Base-by-base conservation (phyloP, 2,888 invertebrate species). In the Coecobrya sp. region DNA sequence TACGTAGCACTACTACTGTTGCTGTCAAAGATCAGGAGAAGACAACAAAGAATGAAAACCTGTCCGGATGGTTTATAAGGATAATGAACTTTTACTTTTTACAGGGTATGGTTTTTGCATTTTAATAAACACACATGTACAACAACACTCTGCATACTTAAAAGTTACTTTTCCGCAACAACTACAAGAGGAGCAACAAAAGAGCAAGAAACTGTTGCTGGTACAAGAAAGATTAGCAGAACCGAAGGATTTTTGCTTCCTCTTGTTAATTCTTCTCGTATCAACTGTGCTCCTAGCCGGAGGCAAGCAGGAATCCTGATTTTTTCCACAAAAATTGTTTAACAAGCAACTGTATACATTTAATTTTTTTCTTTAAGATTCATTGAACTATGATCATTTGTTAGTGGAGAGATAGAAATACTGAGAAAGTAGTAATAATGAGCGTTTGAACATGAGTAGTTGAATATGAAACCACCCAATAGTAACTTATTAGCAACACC, bases 1-100 rank as follows among this genome's bases (percentile, higher is more conserved):
- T 55, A 1, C 3, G 59, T 11, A 65, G 62, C n/a, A 65, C 45
- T 13, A 62, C 19, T 42, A 49, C 13, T 65, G 22, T 62, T 7
- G 19, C 87, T 91, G 91, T 92, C 91, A 88, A 59, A 91, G 91
- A 91, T 91, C 90, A 90, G 25, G 11, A 87, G 52, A 89, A 45
- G 55, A 16, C 55, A 13, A 73, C 36, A n/a, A 86, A 85, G 86
- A 86, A 70, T 86, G 42, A 68, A 89, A 92, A 92, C 92, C 89
- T 89, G 92, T 92, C 89, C 89, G 85, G 89, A 91, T 82, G 70
- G 88, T 92, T 92, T 89, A 79, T 92, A 89, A 92, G 92, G 89
- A 92, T 92, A 89, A 92, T 89, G 92, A 92, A 92, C 89, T 92
- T 92, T 92, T 92, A 92, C 88, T 92, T 92, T 91, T 87, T 65